Conservation (phyloP, 2,888 invertebrate species). For the Agapostemon virescens region DNA sequence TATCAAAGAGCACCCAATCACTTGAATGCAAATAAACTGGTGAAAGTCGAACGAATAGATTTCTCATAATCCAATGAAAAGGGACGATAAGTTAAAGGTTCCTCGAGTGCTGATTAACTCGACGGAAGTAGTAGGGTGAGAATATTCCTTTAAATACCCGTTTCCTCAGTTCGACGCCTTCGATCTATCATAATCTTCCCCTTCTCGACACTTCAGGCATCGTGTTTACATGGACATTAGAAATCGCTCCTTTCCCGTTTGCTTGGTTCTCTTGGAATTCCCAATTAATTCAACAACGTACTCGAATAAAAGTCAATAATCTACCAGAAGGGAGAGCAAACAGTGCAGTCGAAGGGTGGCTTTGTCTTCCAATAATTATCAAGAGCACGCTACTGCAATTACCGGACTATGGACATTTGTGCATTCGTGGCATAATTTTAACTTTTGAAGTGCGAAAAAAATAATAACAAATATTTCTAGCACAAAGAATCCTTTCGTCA, state of each 20-base stretch:
- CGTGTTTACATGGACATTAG: slow-evolving; percentile 60
- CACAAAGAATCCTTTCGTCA: too few species aligned
- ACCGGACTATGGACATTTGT: neutral
- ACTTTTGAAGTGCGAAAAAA: neutral
- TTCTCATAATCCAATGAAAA: slow-evolving; percentile 69
- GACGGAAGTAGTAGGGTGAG: slow-evolving; percentile 29
- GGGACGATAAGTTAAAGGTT: slow-evolving; percentile 73
- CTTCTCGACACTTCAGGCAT: slow-evolving; percentile 42
- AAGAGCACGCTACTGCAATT: neutral
- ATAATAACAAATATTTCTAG: too few species aligned
- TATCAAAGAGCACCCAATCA: neutral
- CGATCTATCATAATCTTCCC: slow-evolving; percentile 27
- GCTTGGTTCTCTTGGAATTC: slow-evolving; percentile 48
- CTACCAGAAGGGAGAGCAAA: neutral
- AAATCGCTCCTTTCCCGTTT: slow-evolving; percentile 56
- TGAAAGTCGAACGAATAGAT: slow-evolving; percentile 29
- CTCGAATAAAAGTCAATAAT: slow-evolving; percentile 27
- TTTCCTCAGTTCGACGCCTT: slow-evolving; percentile 28
- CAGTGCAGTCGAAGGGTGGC: neutral
- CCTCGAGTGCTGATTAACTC: slow-evolving; percentile 47
- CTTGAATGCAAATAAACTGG: slow-evolving; percentile 31
- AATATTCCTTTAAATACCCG: slow-evolving; percentile 38
- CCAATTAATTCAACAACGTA: slow-evolving; percentile 20
- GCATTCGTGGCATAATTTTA: neutral
- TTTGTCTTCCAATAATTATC: slow-evolving; percentile 1